Percentiles rank a stretch among this genome's conserved stretches.
Conservation (phyloP, 2,888 invertebrate genomes). For the Clitarchus hookeri region DNA sequence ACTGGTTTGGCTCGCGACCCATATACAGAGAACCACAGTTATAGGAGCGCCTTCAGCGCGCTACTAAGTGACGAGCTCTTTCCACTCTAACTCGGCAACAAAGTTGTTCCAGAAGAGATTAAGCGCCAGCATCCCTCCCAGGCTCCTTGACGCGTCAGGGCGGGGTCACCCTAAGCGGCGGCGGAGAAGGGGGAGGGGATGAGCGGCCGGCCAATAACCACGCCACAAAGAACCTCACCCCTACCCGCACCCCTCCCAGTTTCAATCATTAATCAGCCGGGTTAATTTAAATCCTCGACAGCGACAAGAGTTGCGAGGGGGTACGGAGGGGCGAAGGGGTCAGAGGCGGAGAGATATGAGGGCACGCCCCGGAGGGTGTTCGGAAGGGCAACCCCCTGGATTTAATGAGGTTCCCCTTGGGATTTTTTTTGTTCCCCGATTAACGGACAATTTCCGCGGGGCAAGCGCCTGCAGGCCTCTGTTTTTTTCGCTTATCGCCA, state of each 20-base stretch:
- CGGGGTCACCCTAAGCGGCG: no score
- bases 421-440: not conserved
- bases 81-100: no score
- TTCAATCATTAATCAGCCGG: not conserved
- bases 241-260: not conserved
- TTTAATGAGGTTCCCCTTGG: not conserved
- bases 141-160: no score
- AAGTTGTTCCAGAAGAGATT: no score
- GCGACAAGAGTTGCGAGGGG: not conserved
- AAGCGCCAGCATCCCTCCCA: no score
- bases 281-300: conserved; percentile 3
- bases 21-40: no score
- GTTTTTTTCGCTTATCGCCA: no score
- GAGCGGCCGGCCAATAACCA: not conserved
- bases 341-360: conserved; percentile 7
- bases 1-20: no score
- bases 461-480: not conserved
- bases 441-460: not conserved
- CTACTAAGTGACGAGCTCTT: no score
- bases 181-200: no score
- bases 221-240: not conserved
- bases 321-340: not conserved
- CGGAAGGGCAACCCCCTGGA: not conserved
- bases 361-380: not conserved
- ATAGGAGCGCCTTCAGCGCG: no score